Base-by-base conservation (phyloP, 2,888 invertebrate species). In the Chymomyza fuscimana region DNA sequence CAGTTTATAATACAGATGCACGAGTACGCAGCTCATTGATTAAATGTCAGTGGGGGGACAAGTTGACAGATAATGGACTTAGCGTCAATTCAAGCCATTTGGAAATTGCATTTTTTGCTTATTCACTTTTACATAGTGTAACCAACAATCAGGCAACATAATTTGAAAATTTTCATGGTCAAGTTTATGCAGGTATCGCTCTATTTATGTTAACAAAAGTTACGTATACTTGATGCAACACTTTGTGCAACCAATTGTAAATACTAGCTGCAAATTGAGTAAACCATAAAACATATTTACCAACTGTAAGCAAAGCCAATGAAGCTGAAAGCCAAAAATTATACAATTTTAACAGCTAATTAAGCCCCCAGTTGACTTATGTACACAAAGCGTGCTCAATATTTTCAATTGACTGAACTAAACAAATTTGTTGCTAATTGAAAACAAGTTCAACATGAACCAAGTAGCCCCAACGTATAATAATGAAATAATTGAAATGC, bases 361-460 rank as follows among this genome's bases (percentile, higher is more conserved):
- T 63, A 63, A 63, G 63, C 63, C 10, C 25, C n/a, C 54, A 16
- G 4, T 15, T 25, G 25, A 58, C 58, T 16, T 36, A 52, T 15
- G 22, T 52, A 15, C n/a, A 52, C 25, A 29, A 22, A 58, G 32
- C 58, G 29, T 15, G 16, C 16, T 16, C 16, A 54, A 54, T 54
- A 58, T 58, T 58, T 25, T 15, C 58, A 58, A 29, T 58, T 58
- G 58, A 58, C 2, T 22, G 54, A 54, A 5, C 54, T 19, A 22
- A 54, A 54, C 54, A 69, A 19, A 63, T 60, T 56, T n/a, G 65
- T 51, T 56, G 63, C 75, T 78, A 78, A 80, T 81, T 76, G 76
- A 76, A 76, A 79, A 81, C 72, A 72, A 81, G 78, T 78, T 79
- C 56, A 71, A 54, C 54, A 56, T 52, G 32, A 16, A 63, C 12